Conservation (phyloP, 2,797 vertebrate genomes). For the Triplophysa yarkandensis region DNA sequence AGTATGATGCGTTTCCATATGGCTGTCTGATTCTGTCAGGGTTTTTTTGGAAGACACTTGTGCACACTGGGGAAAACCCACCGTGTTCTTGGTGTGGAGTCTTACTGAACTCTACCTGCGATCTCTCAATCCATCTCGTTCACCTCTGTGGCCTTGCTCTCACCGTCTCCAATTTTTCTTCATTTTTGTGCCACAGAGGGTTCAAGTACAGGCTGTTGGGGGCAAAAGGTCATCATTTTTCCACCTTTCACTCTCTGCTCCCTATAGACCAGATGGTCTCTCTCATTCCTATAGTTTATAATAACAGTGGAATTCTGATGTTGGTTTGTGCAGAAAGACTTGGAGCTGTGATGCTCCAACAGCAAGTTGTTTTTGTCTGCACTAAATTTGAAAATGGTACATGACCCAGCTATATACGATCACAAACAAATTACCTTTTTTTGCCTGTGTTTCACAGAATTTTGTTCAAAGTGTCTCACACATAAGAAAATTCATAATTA, state of each 20-base stretch:
- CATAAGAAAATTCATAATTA: background rate
- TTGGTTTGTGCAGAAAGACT: background rate
- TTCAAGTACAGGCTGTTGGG: background rate
- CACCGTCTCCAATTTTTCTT: background rate
- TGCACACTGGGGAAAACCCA: slow-evolving; percentile 2
- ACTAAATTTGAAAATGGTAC: background rate
- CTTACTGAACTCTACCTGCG: slow-evolving; percentile 25
- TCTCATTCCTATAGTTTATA: slow-evolving; percentile 7
- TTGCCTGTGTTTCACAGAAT: background rate
- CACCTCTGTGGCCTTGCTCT: background rate
- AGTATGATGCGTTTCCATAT: slow-evolving; percentile 47
- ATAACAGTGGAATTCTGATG: slow-evolving; percentile 8
- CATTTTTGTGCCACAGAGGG: background rate
- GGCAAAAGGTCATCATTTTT: slow-evolving; percentile 6
- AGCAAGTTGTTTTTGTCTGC: background rate
- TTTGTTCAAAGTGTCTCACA: background rate
- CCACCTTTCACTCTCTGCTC: background rate
- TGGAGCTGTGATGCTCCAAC: too few relatives aligned
- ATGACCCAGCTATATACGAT: background rate
- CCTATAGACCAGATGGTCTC: slow-evolving; percentile 5
- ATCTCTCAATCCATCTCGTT: background rate
- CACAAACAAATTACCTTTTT: background rate
- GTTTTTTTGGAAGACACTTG: background rate
- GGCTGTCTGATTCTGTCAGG: slow-evolving; percentile 42
- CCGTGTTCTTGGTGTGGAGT: slow-evolving; percentile 4